These are phyloP conservation scores for Lutjanus argentimaculatus DNA, from an alignment of 2,797 vertebrate species.

Conservation along the genomic window DNA sequence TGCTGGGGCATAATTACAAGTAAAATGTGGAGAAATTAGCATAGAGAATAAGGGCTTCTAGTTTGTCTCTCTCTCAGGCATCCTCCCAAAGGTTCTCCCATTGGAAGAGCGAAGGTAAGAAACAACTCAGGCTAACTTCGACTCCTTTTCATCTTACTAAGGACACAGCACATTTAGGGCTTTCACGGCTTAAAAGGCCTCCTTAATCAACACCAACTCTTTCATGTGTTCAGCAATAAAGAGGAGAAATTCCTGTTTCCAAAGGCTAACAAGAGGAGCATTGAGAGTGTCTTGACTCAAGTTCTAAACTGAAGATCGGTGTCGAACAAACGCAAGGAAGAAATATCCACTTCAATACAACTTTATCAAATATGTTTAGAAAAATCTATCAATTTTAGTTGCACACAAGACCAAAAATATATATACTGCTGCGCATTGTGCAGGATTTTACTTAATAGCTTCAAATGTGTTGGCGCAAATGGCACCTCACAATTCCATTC, in stretches of 20 bases:
- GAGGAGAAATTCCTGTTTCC: constrained; percentile 70
- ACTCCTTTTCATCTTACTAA: constrained; percentile 81
- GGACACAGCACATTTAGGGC: constrained; percentile 81
- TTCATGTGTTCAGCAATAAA: constrained; percentile 81
- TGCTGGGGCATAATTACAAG: constrained; percentile 82
- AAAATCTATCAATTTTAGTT: constrained; percentile 30
- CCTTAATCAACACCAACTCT: constrained; percentile 83
- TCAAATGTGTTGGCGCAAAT: background rate
- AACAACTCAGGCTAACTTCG: constrained; percentile 73
- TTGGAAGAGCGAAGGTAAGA: constrained; percentile 80
- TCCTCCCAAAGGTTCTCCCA: constrained; percentile 79
- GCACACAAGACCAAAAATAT: constrained; percentile 1
- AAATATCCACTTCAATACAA: constrained; percentile 27
- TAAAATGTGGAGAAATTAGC: constrained; percentile 79
- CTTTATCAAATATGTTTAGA: constrained; percentile 20
- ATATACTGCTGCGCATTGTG: background rate
- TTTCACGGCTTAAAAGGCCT: constrained; percentile 80
- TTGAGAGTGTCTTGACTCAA: constrained; percentile 59
- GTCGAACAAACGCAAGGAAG: constrained; percentile 45
- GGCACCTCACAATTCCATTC: too few species aligned
- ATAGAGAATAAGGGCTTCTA: constrained; percentile 80
- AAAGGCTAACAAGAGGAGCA: constrained; percentile 73
- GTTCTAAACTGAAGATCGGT: constrained; percentile 56
- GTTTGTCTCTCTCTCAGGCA: constrained; percentile 77
- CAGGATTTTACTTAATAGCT: constrained; percentile 8